Percentiles rank a stretch among this genome's conserved stretches.
These are phyloP conservation scores for Parnassius smintheus DNA, from an alignment of 2,888 invertebrate species.

Conservation along the genomic window DNA sequence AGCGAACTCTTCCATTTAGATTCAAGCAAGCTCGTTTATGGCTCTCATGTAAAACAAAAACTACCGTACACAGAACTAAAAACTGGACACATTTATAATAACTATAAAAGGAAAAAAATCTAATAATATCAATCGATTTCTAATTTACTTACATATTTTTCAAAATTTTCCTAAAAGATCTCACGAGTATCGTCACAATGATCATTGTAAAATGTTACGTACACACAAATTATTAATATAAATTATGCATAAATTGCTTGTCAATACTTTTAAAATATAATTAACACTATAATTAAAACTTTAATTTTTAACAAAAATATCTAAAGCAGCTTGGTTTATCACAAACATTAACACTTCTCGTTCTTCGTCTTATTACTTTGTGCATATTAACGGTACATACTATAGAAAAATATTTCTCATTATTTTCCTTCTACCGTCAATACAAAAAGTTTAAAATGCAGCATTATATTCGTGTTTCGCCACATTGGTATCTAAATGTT, in stretches of 20 bases:
- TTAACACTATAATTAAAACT: constrained; percentile 1
- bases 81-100: no score
- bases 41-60: no score
- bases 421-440: background rate
- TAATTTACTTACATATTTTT: constrained; percentile 55
- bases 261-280: constrained; percentile 4
- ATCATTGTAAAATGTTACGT: constrained; percentile 32
- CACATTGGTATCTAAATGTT: background rate
- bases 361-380: no score
- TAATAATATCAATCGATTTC: background rate
- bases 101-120: no score
- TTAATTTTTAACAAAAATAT: constrained; percentile 1
- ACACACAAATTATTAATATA: constrained; percentile 13
- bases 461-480: background rate
- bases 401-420: background rate
- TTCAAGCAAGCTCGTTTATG: no score
- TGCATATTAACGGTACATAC: background rate
- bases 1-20: no score
- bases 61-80: no score
- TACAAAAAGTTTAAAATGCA: no score
- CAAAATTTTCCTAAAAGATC: constrained; percentile 52
- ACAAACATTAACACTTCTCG: background rate
- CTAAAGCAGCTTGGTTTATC: background rate
- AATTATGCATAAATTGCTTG: constrained; percentile 11
- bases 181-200: constrained; percentile 45